A percentile compares a stretch with the other conserved stretches of the same genome.
These are phyloP conservation scores for Danionella dracula DNA, from an alignment of 2,797 vertebrate species.

Conservation along the genomic window DNA sequence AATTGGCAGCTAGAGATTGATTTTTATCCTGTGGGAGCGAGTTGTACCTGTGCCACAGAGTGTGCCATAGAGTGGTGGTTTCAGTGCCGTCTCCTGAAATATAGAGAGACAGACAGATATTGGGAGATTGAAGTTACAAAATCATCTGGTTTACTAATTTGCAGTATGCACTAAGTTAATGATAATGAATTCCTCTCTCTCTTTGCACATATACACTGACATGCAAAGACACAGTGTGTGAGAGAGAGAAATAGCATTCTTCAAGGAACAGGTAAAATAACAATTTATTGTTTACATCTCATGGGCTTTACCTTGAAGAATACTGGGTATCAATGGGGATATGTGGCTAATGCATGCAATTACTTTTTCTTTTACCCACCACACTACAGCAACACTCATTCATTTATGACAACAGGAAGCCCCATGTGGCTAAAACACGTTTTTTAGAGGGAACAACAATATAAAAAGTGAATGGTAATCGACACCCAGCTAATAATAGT, in stretches of 20 bases:
- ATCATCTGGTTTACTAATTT: conserved; percentile 74
- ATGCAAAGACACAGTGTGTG: conserved; percentile 35
- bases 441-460: not conserved
- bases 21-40: conserved; percentile 86
- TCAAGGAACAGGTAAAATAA: conserved; percentile 69
- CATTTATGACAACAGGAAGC: conserved; percentile 46
- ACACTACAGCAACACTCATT: conserved; percentile 72
- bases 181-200: conserved; percentile 58
- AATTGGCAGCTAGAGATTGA: conserved; percentile 82
- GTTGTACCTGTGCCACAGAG: conserved; percentile 84
- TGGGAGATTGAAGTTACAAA: conserved; percentile 82
- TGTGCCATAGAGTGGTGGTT: conserved; percentile 86
- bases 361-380: conserved; percentile 56
- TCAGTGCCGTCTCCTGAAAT: conserved; percentile 86
- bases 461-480: not conserved
- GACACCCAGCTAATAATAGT: not conserved
- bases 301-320: conserved; percentile 78
- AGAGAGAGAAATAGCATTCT: conserved; percentile 60
- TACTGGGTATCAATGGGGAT: conserved; percentile 65
- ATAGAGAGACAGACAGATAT: conserved; percentile 88
- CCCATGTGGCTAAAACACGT: not conserved
- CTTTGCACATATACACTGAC: conserved; percentile 44
- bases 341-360: conserved; percentile 74
- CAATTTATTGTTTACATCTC: conserved; percentile 43
- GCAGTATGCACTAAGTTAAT: conserved; percentile 68